Evolutionary conservation across 2,113 vertebrate species (phyloP), one percentile per base, ranked within the genome.

Genomic region (Ranitomeya variabilis): DNA sequence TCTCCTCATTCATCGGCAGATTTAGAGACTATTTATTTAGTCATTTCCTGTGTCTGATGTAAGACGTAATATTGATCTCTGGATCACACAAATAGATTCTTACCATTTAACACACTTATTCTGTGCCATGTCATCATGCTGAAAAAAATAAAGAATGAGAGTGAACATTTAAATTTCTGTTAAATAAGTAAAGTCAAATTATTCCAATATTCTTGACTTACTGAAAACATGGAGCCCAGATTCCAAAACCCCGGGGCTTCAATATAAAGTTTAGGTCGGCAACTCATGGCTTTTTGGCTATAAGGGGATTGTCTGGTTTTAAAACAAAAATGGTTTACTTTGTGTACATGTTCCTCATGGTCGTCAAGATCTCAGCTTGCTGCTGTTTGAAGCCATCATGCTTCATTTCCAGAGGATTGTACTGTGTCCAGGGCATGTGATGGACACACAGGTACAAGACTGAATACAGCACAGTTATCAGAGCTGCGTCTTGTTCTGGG

Each of bases 101-200:
- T 93, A 92, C 92, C 90, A 18, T 51, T 54, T 60, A 19, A 55
- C 80, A 64, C 89, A 84, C 52, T 89, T n/a, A 74, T 89, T 64
- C 62, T 90, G 82, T 66, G 69, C 85, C 26, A 85, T 78, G 86
- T 6, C 71, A 86, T 64, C 51, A 80, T 90, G 37, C 91, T 92
- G 90, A 23, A 91, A 93, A 89, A 60, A 45, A 91, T n/a, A 21
- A 54, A 60, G 5, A 55, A 78, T 52, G 16, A 14, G 23, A 5
- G 31, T 19, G 4, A 26, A 26, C 23, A 69, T 69, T 67, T 67
- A 67, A n/a, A 21, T 9, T 66, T 66, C 16, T 7, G 55, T 57
- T 57, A 57, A 57, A 57, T 57, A 57, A 1, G 0, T 57, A 57
- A 57, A 11, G 3, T 57, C 1, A 57, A 57, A 57, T 57, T 57